Evolutionary conservation across 64 coral and sea anemone species (phyloP), one percentile per base, ranked within the genome.

Genomic region (Dendrophyllia cribrosa): DNA sequence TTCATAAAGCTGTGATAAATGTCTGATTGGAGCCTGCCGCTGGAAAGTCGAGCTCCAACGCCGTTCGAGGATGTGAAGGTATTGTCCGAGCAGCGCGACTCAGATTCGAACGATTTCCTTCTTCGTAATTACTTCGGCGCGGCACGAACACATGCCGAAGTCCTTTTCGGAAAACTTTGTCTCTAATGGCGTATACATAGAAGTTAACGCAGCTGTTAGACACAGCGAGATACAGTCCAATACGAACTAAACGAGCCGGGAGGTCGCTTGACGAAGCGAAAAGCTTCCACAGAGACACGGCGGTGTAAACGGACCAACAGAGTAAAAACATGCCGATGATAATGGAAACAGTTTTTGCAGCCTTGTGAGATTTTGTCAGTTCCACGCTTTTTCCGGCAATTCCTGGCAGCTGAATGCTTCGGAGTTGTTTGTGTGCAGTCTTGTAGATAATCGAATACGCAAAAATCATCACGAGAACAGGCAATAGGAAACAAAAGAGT

Each of bases 391-490:
- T 68, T 5, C 9, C 44, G 22, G 43, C 80, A 23, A 50, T 17
- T 43, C 53, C 51, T 4, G 79, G 43, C 9, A 82, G 43, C 2
- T 82, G 59, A 20, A 82, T 82, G 43, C 50, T 84, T 3, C 12
- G 62, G 11, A 93, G 48, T 16, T 93, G 92, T 22, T 80, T 86
- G 15, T 76, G 69, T 2, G 92, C 92, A 6, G 80, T 52, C n/a
- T 50, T 74, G 51, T 82, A 93, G 13, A 93, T 93, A 76, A 72
- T 89, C 4, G 73, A 13, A 43, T 89, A 93, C 14, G 85, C 87
- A 50, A 73, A 25, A 62, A 75, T 79, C 75, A 93, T 77, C 6
- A 93, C 58, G 21, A 82, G 15, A 22, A 87, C 80, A 0, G 92
- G 92, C 3, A 72, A 19, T 17, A 83, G 8, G 23, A 93, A 93